Conservation (phyloP, 2,113 vertebrate genomes). For the Elanus axillaris region DNA sequence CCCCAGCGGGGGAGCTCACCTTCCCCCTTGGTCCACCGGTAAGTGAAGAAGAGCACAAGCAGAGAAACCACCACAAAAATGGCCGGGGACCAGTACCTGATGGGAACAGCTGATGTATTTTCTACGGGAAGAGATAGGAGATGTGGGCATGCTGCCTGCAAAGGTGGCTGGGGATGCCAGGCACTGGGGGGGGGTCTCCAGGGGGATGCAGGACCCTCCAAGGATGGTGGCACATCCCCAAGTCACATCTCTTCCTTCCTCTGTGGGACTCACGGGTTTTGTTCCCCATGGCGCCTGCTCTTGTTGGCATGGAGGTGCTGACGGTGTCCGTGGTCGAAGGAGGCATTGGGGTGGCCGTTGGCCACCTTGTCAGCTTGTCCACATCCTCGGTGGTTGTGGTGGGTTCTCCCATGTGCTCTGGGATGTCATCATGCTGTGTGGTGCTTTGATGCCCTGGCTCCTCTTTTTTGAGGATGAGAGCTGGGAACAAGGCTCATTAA, state of each 20-base stretch:
- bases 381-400: fast-evolving
- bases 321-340: fast-evolving
- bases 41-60: conserved; percentile 21
- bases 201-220: neutral
- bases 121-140: neutral
- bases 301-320: fast-evolving
- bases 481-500: neutral
- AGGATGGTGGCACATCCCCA: neutral
- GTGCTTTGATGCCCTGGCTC: fast-evolving
- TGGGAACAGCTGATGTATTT: fast-evolving
- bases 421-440: fast-evolving
- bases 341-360: fast-evolving
- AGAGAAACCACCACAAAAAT: neutral
- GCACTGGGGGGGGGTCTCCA: fast-evolving
- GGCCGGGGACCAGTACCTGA: neutral
- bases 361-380: fast-evolving
- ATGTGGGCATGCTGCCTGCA: neutral
- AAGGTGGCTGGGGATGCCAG: neutral
- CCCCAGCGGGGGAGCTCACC: neutral
- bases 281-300: fast-evolving
- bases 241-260: fast-evolving
- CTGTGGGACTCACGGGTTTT: neutral
- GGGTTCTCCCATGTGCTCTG: fast-evolving
- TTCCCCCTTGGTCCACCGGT: neutral
- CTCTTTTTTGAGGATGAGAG: neutral